phyloP scores from a whole-genome alignment of 1,140 invertebrate genomes.

The Drosophila sechellia region DNA sequence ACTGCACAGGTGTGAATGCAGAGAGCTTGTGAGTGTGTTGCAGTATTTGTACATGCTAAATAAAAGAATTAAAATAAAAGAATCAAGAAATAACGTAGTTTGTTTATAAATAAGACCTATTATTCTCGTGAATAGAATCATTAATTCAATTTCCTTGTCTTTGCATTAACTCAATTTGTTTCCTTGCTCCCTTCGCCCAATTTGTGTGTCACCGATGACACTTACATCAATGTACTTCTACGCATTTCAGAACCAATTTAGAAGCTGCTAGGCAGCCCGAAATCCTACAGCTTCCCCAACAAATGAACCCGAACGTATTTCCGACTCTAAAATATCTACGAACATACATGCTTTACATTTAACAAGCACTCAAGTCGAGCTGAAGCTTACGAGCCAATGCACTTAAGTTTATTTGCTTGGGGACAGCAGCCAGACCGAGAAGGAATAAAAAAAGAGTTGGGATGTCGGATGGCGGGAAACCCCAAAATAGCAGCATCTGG shows the following conservation, averaged over 20 bases:
- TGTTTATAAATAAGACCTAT: no score
- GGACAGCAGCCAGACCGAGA: slow-evolving; percentile 37
- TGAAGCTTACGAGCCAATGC: slow-evolving; percentile 55
- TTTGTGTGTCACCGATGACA: slow-evolving; percentile 14
- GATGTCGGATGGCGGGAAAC: background rate
- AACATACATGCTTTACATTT: slow-evolving; percentile 62
- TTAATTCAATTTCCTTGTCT: slow-evolving; percentile 12
- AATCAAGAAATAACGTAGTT: no score
- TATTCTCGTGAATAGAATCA: background rate
- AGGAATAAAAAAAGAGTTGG: background rate
- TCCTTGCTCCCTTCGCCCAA: background rate
- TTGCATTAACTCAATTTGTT: slow-evolving; percentile 16
- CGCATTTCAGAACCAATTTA: slow-evolving; percentile 45
- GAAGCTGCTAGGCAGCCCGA: slow-evolving; percentile 13
- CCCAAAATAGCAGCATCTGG: slow-evolving; percentile 21
- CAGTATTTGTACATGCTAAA: background rate
- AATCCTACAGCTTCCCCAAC: slow-evolving; percentile 8
- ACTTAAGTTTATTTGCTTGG: slow-evolving; percentile 78
- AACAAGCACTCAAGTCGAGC: slow-evolving; percentile 56
- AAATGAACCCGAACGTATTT: slow-evolving; percentile 35
- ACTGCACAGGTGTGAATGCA: background rate
- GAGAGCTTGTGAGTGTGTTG: no score
- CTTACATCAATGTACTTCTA: slow-evolving; percentile 30
- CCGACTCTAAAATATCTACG: slow-evolving; percentile 39
- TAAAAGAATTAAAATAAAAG: no score